Conservation (phyloP, 2,888 invertebrate genomes). For the Drosophila seclusa region DNA sequence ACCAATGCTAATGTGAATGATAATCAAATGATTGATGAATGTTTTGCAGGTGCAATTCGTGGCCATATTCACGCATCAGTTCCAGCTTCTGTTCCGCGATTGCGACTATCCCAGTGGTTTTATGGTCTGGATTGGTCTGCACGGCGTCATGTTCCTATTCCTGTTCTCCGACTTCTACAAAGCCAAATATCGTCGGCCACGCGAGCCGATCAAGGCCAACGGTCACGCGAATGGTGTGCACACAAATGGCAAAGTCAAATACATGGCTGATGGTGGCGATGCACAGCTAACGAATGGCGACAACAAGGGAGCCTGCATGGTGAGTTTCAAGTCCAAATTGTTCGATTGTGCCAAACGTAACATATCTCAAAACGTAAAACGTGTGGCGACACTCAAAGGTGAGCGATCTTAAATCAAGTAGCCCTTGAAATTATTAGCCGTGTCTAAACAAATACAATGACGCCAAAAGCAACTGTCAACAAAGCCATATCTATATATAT, state of each 20-base stretch:
- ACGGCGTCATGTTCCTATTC: slow-evolving; percentile 96
- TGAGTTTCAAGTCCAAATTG: slow-evolving; percentile 83
- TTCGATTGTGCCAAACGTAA: slow-evolving; percentile 4
- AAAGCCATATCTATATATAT: neutral
- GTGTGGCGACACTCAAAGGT: slow-evolving; percentile 9
- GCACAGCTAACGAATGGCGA: slow-evolving; percentile 67
- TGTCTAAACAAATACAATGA: slow-evolving; percentile 52
- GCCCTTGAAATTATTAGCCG: slow-evolving; percentile 68
- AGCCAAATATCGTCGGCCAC: slow-evolving; percentile 87
- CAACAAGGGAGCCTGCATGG: slow-evolving; percentile 89
- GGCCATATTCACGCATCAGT: slow-evolving; percentile 95
- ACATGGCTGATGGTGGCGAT: slow-evolving; percentile 57
- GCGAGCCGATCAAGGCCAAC: slow-evolving; percentile 65
- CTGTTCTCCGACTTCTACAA: slow-evolving; percentile 98
- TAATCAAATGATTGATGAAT: neutral
- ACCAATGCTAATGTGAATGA: neutral
- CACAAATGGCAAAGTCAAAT: slow-evolving; percentile 63
- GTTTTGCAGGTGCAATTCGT: slow-evolving; percentile 94
- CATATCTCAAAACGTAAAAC: slow-evolving; percentile 11
- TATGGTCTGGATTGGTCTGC: slow-evolving; percentile 97
- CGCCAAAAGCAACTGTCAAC: slow-evolving; percentile 30
- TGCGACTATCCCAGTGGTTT: slow-evolving; percentile 96
- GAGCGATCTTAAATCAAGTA: slow-evolving; percentile 49
- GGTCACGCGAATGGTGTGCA: slow-evolving; percentile 66
- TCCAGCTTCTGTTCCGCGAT: slow-evolving; percentile 94